Percentiles rank a stretch among this genome's conserved stretches.
These are phyloP conservation scores for Calcarius lapponicus DNA, from an alignment of 2,797 vertebrate species.

Conservation along the genomic window DNA sequence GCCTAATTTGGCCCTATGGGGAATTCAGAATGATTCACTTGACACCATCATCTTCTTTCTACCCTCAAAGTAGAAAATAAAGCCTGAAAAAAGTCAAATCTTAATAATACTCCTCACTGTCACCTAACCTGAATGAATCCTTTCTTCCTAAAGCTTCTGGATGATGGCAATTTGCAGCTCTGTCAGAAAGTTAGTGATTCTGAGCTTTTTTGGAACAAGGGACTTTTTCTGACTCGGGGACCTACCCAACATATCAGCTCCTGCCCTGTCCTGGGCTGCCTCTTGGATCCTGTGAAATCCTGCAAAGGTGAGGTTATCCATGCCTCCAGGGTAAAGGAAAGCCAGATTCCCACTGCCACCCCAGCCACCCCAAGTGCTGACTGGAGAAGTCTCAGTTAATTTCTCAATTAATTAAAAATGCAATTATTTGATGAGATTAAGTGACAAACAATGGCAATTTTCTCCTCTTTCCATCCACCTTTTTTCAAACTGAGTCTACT, in stretches of 20 bases:
- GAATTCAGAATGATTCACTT: not conserved
- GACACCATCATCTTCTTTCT: not conserved
- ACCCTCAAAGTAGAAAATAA: not conserved
- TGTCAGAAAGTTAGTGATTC: not conserved
- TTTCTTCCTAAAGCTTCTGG: not conserved
- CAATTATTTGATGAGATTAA: not conserved
- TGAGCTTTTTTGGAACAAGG: not conserved
- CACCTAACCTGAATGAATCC: not conserved
- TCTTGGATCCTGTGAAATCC: not conserved
- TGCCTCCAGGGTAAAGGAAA: not conserved
- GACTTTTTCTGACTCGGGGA: not conserved
- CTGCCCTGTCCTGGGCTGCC: fast-evolving
- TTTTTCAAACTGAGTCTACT: not conserved
- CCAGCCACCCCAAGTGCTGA: not conserved
- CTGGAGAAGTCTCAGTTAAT: not conserved
- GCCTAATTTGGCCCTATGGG: not conserved
- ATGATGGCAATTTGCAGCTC: not conserved
- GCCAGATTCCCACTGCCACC: fast-evolving
- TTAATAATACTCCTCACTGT: not conserved
- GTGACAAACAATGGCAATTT: not conserved
- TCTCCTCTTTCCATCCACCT: not conserved
- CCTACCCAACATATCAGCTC: fast-evolving
- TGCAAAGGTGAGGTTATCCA: not conserved
- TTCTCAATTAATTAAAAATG: not conserved
- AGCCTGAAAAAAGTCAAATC: not conserved